Evolutionary conservation across 2,797 vertebrate genomes (phyloP).

Genomic region (Tangara arthus): DNA sequence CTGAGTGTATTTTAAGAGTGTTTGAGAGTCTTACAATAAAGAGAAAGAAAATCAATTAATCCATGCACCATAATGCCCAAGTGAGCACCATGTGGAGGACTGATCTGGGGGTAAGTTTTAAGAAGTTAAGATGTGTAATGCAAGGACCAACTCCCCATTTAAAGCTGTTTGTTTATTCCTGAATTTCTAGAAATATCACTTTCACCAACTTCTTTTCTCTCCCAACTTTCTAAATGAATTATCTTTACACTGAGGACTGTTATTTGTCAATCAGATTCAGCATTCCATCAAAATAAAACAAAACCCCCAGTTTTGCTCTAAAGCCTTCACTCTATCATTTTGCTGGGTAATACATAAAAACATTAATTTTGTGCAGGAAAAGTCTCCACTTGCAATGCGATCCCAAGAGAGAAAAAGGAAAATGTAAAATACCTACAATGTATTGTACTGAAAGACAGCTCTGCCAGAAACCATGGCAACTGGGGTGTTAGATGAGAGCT

Average conservation of each 20-base stretch:
- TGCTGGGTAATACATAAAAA: not conserved
- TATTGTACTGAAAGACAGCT: not conserved
- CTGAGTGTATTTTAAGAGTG: not conserved
- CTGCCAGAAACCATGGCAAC: conserved; percentile 55
- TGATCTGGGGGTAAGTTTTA: not conserved
- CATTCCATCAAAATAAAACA: not conserved
- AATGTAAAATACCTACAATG: not conserved
- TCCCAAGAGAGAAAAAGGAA: not conserved
- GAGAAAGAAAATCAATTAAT: not conserved
- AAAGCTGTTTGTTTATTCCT: not conserved
- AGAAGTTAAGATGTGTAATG: not conserved
- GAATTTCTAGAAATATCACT: not conserved
- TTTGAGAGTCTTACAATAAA: not conserved
- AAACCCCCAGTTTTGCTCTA: not conserved
- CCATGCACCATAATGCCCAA: not conserved
- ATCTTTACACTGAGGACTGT: not conserved
- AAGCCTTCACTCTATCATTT: not conserved
- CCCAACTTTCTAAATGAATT: not conserved
- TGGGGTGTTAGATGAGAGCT: fast-evolving
- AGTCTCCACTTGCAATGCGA: not conserved
- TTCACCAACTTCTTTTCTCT: not conserved
- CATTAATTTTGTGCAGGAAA: not conserved
- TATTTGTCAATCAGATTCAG: not conserved
- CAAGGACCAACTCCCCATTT: not conserved
- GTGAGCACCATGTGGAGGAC: not conserved